Percentiles rank a stretch among this genome's conserved stretches.
phyloP scores from a whole-genome alignment of 2,113 vertebrate species.

The Coracopsis vasa region DNA sequence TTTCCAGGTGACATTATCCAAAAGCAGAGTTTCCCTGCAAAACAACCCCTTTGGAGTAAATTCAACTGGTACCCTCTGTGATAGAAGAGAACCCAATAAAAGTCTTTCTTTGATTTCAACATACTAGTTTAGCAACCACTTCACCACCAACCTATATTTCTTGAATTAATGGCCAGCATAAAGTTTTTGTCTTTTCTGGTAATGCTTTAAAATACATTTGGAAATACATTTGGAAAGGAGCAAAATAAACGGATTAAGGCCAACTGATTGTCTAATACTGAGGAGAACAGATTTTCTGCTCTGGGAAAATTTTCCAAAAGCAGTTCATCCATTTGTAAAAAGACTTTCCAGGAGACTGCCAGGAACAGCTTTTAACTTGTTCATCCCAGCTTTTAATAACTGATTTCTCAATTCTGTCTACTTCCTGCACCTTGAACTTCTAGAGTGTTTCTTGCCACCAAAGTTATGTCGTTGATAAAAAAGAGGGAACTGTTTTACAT shows the following conservation, averaged over 20 bases:
- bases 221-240: constrained; percentile 8
- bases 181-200: not conserved
- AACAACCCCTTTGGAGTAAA: not conserved
- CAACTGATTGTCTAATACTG: not conserved
- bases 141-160: not conserved
- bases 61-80: not conserved
- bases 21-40: not conserved
- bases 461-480: not conserved
- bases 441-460: not conserved
- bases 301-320: constrained; percentile 11
- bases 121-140: not conserved
- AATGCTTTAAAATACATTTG: not conserved
- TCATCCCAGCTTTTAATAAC: not conserved
- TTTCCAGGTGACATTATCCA: not conserved
- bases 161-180: not conserved
- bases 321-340: not conserved
- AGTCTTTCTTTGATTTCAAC: not conserved
- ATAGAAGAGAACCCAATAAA: not conserved
- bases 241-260: not conserved
- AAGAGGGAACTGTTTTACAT: not conserved
- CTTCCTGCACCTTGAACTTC: not conserved
- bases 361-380: constrained; percentile 17
- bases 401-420: not conserved
- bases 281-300: constrained; percentile 24
- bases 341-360: not conserved